These are phyloP conservation scores for Drosophila trapezifrons DNA, from an alignment of 1,140 invertebrate genomes.

Conservation along the genomic window DNA sequence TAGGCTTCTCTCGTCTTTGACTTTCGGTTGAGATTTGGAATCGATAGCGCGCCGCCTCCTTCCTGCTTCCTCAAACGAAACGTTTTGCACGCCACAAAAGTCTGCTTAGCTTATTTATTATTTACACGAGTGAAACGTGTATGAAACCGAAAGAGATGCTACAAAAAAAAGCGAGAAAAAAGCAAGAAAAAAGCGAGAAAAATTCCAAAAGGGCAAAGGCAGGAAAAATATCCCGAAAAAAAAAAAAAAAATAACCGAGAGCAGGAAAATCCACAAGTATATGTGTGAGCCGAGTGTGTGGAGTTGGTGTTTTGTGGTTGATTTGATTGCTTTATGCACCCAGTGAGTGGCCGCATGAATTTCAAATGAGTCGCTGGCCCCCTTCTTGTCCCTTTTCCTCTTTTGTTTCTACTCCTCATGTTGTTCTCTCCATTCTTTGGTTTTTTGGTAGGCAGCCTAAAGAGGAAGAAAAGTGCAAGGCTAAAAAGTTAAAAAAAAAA, in stretches of 20 bases:
- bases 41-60: constrained; percentile 61
- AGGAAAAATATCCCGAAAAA: constrained; percentile 2
- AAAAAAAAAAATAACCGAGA: too few relatives aligned
- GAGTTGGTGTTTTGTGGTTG: constrained; percentile 70
- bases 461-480: too few relatives aligned
- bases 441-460: too few relatives aligned
- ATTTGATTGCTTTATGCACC: constrained; percentile 84
- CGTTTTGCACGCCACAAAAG: constrained; percentile 72
- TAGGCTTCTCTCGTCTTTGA: constrained; percentile 40
- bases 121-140: constrained; percentile 80
- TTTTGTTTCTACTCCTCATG: not conserved
- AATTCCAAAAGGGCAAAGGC: constrained; percentile 5
- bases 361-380: constrained; percentile 70
- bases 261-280: constrained; percentile 24
- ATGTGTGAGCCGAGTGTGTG: constrained; percentile 39
- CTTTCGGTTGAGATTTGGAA: constrained; percentile 62
- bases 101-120: constrained; percentile 82
- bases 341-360: constrained; percentile 83
- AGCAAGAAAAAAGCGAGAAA: constrained; percentile 19
- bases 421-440: too few relatives aligned
- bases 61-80: constrained; percentile 39
- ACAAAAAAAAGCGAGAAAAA: constrained; percentile 30
- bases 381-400: constrained; percentile 1
- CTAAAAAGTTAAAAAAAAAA: too few relatives aligned
- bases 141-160: constrained; percentile 69